Percentiles rank a stretch among this genome's conserved stretches.
phyloP scores from a whole-genome alignment of 2,888 invertebrate genomes.

The Hedychridium roseum region DNA sequence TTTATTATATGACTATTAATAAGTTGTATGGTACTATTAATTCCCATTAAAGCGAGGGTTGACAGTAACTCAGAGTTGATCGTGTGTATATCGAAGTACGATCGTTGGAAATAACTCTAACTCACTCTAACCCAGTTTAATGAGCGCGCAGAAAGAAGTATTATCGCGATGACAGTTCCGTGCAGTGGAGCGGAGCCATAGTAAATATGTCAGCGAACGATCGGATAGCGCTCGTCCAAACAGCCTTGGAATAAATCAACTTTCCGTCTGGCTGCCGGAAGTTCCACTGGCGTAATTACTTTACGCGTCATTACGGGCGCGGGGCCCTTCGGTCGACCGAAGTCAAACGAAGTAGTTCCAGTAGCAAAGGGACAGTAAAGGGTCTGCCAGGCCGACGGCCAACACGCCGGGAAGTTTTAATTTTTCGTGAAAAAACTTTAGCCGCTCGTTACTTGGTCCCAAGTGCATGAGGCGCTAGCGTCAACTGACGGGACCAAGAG shows the following conservation, averaged over 20 bases:
- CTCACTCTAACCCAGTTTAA: no score
- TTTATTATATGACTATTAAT: no score
- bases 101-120: no score
- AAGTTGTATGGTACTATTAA: no score
- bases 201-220: slow-evolving; percentile 8
- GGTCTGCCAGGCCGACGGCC: slow-evolving; percentile 10
- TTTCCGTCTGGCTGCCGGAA: slow-evolving; percentile 19
- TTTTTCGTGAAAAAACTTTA: slow-evolving; percentile 58
- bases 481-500: slow-evolving; percentile 27
- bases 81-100: no score
- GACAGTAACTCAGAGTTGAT: no score
- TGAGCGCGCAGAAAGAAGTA: no score
- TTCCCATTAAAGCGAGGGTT: no score
- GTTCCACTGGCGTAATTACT: slow-evolving; percentile 45
- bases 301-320: slow-evolving; percentile 36
- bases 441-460: slow-evolving; percentile 53
- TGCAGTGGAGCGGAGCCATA: no score
- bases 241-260: slow-evolving; percentile 38
- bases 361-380: no score
- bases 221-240: slow-evolving; percentile 9
- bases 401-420: slow-evolving; percentile 49
- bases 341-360: slow-evolving; percentile 17
- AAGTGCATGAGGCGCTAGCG: no score
- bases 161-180: no score
- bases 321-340: slow-evolving; percentile 4